A percentile compares a stretch with the other conserved stretches of the same genome.
These are phyloP conservation scores for Zoanthus sansibaricus DNA, from an alignment of 92 coral and sea anemone genomes.

Conservation along the genomic window DNA sequence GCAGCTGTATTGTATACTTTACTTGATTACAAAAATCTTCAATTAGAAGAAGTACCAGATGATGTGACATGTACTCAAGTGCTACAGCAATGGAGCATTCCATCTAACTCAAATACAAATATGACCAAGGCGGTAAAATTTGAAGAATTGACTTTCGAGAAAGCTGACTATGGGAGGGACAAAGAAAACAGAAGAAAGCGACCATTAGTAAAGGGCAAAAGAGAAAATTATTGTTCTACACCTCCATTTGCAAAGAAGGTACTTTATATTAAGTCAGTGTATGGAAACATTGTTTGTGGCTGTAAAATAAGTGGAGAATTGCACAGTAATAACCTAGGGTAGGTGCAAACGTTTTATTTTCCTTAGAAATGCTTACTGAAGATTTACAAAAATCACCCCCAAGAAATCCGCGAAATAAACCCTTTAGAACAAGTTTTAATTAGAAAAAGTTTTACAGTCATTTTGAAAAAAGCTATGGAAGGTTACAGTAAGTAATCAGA, in stretches of 20 bases:
- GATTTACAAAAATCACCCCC: conserved; percentile 31
- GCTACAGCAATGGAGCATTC: background rate
- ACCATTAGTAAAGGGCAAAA: conserved; percentile 11
- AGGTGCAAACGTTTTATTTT: conserved; percentile 25
- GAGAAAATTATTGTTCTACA: conserved; percentile 9
- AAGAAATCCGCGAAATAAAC: conserved; percentile 20
- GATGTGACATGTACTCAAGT: conserved; percentile 15
- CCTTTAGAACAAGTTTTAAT: conserved; percentile 23
- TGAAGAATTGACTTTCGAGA: conserved; percentile 14
- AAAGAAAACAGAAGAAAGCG: conserved; percentile 14
- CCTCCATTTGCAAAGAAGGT: conserved; percentile 24
- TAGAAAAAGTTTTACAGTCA: conserved; percentile 16
- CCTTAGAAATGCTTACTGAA: conserved; percentile 22
- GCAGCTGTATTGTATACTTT: conserved; percentile 11
- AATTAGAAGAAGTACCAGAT: conserved; percentile 9
- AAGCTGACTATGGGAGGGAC: conserved; percentile 17
- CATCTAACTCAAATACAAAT: conserved; percentile 12
- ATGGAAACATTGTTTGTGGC: conserved; percentile 25
- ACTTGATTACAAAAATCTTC: background rate
- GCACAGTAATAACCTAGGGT: conserved; percentile 19
- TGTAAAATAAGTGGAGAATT: conserved; percentile 28
- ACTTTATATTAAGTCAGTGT: conserved; percentile 30
- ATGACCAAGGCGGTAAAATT: conserved; percentile 3
- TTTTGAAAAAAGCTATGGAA: conserved; percentile 19
- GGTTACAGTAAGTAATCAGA: conserved; percentile 15